phyloP scores from a whole-genome alignment of 2,113 vertebrate species.

The Tragelaphus scriptus region DNA sequence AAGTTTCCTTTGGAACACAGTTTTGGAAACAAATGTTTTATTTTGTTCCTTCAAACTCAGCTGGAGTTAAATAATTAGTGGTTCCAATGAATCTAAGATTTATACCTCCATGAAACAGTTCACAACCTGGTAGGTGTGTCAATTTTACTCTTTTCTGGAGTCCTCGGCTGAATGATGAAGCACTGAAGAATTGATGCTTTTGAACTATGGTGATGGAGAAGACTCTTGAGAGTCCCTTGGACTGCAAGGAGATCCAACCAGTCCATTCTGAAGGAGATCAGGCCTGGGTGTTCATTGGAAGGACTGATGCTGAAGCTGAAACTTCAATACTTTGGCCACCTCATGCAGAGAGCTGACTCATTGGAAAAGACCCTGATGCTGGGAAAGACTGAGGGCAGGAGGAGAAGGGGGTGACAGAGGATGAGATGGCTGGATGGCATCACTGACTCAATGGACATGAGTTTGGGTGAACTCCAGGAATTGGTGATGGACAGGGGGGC shows the following conservation, averaged over 20 bases:
- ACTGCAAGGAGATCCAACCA: neutral
- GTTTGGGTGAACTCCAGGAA: neutral
- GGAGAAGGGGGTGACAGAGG: neutral
- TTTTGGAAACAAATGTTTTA: neutral
- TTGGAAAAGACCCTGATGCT: neutral
- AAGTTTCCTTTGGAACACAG: neutral
- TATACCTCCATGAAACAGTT: neutral
- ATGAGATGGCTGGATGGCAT: neutral
- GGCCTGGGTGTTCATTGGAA: neutral
- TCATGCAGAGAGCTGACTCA: rapidly evolving
- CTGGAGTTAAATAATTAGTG: neutral
- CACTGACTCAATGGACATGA: neutral
- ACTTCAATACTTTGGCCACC: neutral
- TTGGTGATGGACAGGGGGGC: neutral
- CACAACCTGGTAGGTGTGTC: neutral
- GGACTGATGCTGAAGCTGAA: neutral
- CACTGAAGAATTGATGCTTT: rapidly evolving
- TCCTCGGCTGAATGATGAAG: neutral
- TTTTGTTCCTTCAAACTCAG: neutral
- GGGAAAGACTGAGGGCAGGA: neutral
- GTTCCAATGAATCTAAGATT: neutral
- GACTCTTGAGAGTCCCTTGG: neutral
- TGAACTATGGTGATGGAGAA: neutral
- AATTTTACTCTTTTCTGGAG: neutral
- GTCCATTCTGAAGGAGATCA: neutral